Base-by-base conservation (phyloP, 2,888 invertebrate genomes). In the Rosalia funebris region DNA sequence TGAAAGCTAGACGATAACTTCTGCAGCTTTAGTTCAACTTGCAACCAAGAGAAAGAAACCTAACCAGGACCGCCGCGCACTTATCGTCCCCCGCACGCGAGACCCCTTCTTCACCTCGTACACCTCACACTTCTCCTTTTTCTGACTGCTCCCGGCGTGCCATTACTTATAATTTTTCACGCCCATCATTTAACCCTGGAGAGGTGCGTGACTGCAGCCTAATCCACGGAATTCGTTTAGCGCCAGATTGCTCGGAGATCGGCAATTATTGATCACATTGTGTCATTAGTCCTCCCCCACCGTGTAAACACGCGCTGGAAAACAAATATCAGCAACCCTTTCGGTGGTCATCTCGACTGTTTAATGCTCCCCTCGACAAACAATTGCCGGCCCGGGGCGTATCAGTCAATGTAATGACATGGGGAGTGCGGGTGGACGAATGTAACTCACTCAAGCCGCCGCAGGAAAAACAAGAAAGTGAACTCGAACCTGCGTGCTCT, bases 261-360 rank as follows among this genome's bases (percentile, higher is more conserved):
- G 61, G 65, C 67, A 68, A 71, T 69, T 71, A 71, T 70, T 64
- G 70, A 70, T 71, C 68, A 68, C 54, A 61, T 66, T 61, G 64
- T 70, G 66, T 66, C 67, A 68, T 71, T 71, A 67, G 65, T 46
- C 58, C 52, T 56, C 63, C 56, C 60, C 41, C 53, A 53, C 52
- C 63, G 62, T 53, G 69, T 65, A 66, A 71, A 70, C 65, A 68
- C 59, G 45, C 54, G 52, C 44, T 63, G 67, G 69, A 65, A 69
- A 68, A 70, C 69, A 70, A 70, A 63, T 62, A 66, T 61, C 66
- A 62, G 55, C 61, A 71, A 70, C 71, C 71, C 71, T 69, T 71
- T 63, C 67, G 62, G 55, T 66, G 71, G 69, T 70, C 69, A 71
- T 70, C 68, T 65, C 63, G 63, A 66, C 66, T 69, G 65, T 70